These are phyloP conservation scores for Terebella lapidaria DNA, from an alignment of 2,888 invertebrate species.

Conservation along the genomic window DNA sequence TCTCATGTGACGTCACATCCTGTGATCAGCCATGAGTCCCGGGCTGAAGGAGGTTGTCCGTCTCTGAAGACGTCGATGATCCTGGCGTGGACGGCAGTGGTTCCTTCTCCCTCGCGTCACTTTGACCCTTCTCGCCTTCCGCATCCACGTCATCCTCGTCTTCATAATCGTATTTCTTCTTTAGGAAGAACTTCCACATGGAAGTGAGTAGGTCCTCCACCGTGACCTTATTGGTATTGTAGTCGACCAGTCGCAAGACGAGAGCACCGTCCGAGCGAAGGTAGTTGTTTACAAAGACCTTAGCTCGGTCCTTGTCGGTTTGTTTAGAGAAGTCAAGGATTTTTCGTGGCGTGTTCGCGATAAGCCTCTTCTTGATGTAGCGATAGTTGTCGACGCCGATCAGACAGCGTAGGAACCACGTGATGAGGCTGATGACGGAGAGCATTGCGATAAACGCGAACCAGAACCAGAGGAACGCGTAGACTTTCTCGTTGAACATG, in stretches of 20 bases:
- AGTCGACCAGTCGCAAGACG: slow-evolving; percentile 44
- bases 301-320: slow-evolving; percentile 17
- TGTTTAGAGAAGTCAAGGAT: slow-evolving; percentile 3
- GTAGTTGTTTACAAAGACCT: slow-evolving; percentile 45
- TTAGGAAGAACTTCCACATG: neutral
- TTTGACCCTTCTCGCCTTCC: neutral
- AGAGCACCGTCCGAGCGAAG: slow-evolving; percentile 50
- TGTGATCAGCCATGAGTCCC: no score
- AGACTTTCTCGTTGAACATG: slow-evolving; percentile 47
- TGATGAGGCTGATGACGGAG: slow-evolving; percentile 40
- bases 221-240: slow-evolving; percentile 50
- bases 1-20: no score
- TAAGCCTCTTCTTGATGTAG: slow-evolving; percentile 15
- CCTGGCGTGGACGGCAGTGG: neutral
- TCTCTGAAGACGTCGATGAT: neutral
- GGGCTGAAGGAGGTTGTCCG: neutral
- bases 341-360: neutral
- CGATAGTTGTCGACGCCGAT: neutral
- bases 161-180: neutral
- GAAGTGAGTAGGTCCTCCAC: neutral
- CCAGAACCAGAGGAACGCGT: slow-evolving; percentile 53
- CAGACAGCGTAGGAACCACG: slow-evolving; percentile 32
- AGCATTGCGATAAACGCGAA: slow-evolving; percentile 42
- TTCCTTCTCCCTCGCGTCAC: neutral
- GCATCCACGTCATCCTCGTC: neutral